Evolutionary conservation across 2,113 vertebrate genomes (phyloP).

Genomic region (Clarias macrocephalus): DNA sequence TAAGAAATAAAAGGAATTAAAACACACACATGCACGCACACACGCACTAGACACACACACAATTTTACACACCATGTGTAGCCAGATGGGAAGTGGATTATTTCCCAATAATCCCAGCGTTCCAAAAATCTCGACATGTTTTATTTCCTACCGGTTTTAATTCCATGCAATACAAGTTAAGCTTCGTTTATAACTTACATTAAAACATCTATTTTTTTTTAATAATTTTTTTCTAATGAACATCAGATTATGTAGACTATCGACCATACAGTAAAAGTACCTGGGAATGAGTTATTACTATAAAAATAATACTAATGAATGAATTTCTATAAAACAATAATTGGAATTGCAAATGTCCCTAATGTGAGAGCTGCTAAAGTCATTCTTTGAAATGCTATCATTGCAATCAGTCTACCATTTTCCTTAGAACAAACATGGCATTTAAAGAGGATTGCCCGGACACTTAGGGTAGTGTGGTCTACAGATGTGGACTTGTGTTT

Average conservation of each 20-base stretch:
- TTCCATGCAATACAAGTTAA: neutral
- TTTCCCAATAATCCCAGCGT: neutral
- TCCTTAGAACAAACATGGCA: conserved; percentile 57
- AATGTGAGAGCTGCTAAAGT: neutral
- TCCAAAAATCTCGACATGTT: neutral
- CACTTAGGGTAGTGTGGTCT: conserved; percentile 36
- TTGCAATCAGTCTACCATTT: conserved; percentile 9
- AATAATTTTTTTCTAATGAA: no score
- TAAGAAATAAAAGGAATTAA: neutral
- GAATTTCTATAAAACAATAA: neutral
- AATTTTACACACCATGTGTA: neutral
- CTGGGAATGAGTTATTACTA: neutral
- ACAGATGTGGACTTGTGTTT: conserved; percentile 18
- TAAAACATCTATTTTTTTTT: neutral
- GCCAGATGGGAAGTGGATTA: neutral
- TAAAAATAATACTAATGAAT: neutral
- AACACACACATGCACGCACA: no score
- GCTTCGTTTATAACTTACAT: neutral
- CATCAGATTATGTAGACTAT: neutral
- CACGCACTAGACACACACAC: no score
- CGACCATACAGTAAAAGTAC: neutral
- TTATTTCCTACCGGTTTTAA: neutral
- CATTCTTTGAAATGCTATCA: neutral
- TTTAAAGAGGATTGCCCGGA: conserved; percentile 31
- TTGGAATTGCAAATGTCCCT: neutral